Base-by-base conservation (phyloP, 2,888 invertebrate species). In the Eulithis prunata region DNA sequence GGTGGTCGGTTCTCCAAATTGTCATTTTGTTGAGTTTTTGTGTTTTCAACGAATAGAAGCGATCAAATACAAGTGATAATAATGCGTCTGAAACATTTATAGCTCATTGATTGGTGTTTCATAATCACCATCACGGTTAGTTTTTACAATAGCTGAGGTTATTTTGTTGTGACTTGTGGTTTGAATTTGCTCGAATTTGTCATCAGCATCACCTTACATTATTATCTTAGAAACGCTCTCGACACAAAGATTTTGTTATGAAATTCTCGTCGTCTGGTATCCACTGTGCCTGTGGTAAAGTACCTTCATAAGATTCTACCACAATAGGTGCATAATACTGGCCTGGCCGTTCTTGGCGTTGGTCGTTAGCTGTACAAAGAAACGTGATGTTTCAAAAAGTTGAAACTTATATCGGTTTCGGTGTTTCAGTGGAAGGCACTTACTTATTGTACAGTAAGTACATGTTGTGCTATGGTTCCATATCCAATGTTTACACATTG, bases 91-190 rank as follows among this genome's bases (percentile, higher is more conserved):
- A 89, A 87, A 85, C 85, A 84, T 88, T 88, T 90, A 87, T 90
- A 90, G 89, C 88, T 75, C 90, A 89, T 78, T 91, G 86, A 88
- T 81, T 84, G 81, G 79, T 81, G 83, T 79, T 82, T 83, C 87
- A 86, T 88, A 88, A 88, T 91, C 91, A 90, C 83, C 89, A 90
- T 90, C 89, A 90, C 91, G 92, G 93, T 93, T 81, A 90, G 93
- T 89, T 86, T 74, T 41, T 81, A 90, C 84, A 81, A 85, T 89
- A 82, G 82, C 88, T 88, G 81, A 91, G 91, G 91, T 92, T 92
- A 93, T 91, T 21, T 91, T 92, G 89, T 92, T 91, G 87, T 93
- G 89, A 89, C 87, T 86, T 87, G 82, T 86, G 80, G 75, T 87
- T 83, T 85, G 80, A 85, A 84, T 80, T 75, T 82, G 68, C 68